Evolutionary conservation across 2,113 vertebrate species (phyloP).

Genomic region (Reinhardtius hippoglossoides): DNA sequence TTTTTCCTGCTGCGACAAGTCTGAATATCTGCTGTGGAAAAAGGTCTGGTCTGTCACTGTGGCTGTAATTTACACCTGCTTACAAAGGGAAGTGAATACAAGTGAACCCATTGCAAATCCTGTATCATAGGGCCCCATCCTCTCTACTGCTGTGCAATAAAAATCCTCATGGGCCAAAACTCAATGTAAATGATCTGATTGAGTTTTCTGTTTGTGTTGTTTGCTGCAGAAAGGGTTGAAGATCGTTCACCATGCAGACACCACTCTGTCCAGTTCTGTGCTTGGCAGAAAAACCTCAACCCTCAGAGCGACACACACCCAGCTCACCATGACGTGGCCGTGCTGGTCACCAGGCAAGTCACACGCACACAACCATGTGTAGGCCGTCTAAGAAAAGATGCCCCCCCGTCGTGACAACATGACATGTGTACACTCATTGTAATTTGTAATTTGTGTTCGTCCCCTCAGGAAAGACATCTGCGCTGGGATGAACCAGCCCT

Average conservation of each 20-base stretch:
- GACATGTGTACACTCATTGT: neutral
- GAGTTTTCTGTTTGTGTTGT: neutral
- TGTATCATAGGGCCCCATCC: too few species aligned
- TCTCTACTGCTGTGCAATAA: too few species aligned
- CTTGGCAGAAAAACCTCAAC: conserved; percentile 98
- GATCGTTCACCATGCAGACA: conserved; percentile 95
- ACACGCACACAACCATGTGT: neutral
- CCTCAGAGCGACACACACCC: conserved; percentile 94
- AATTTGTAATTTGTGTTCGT: neutral
- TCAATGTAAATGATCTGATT: neutral
- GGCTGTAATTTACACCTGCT: neutral
- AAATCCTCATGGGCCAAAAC: too few species aligned
- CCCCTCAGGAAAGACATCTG: conserved; percentile 93
- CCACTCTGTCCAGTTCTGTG: conserved; percentile 94
- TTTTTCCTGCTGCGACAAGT: neutral
- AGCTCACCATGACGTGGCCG: conserved; percentile 93
- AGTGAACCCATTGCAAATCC: too few species aligned
- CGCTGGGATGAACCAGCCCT: conserved; percentile 92
- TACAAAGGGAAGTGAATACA: too few species aligned
- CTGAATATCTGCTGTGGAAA: neutral
- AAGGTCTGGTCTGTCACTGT: neutral
- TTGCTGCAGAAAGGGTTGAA: conserved; percentile 89
- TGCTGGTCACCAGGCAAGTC: conserved; percentile 91
- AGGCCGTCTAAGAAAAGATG: neutral
- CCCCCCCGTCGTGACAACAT: neutral